These are phyloP conservation scores for Dasypolia templi DNA, from an alignment of 2,888 invertebrate species.

Conservation along the genomic window DNA sequence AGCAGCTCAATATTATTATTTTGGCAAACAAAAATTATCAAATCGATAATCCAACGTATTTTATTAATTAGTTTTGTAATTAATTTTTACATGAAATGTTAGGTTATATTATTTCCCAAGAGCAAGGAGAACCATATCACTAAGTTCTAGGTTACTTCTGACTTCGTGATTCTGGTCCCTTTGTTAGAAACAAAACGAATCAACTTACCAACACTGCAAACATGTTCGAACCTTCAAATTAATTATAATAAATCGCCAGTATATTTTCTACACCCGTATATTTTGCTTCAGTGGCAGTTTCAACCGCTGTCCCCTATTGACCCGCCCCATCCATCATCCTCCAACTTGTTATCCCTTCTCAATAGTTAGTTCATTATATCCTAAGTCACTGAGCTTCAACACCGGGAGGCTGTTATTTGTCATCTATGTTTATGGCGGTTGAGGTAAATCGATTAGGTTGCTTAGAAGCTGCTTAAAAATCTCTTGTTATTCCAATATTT, in stretches of 20 bases:
- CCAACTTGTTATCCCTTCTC: constrained; percentile 62
- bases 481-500: neutral
- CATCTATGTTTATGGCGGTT: constrained; percentile 23
- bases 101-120: too few relatives aligned
- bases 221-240: constrained; percentile 13
- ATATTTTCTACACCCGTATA: constrained; percentile 51
- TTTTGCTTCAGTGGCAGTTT: constrained; percentile 40
- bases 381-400: constrained; percentile 45
- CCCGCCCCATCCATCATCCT: constrained; percentile 65
- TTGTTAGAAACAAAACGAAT: too few relatives aligned
- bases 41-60: too few relatives aligned
- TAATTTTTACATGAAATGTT: too few relatives aligned
- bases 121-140: too few relatives aligned
- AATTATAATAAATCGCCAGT: constrained; percentile 48
- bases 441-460: constrained; percentile 19
- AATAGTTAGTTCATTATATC: constrained; percentile 50
- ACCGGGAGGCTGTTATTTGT: constrained; percentile 32
- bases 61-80: too few relatives aligned
- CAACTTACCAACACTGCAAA: constrained; percentile 5
- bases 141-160: too few relatives aligned
- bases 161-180: too few relatives aligned
- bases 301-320: constrained; percentile 58
- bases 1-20: neutral
- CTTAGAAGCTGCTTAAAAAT: constrained; percentile 1
- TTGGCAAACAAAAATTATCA: too few relatives aligned